Conservation (phyloP, 1,140 invertebrate genomes). For the Globodera rostochiensis region DNA sequence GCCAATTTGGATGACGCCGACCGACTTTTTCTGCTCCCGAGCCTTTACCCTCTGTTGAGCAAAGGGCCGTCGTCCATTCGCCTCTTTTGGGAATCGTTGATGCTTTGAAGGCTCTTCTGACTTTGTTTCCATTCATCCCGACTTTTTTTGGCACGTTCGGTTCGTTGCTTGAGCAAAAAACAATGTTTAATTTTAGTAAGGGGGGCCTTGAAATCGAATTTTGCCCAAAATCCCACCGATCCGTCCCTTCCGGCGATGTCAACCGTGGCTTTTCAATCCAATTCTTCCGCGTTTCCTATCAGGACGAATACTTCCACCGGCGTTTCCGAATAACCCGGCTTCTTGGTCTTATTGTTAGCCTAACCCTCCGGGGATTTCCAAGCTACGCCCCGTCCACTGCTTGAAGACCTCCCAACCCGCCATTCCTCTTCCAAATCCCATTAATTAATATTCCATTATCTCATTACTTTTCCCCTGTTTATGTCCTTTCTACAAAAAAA, state of each 20-base stretch:
- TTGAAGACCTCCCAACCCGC: no score
- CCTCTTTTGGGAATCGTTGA: no score
- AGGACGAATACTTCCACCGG: not conserved
- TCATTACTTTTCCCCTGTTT: not conserved
- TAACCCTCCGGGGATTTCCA: not conserved
- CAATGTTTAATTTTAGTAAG: no score
- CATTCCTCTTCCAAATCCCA: not conserved
- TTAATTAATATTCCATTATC: slow-evolving; percentile 5
- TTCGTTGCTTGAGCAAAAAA: no score
- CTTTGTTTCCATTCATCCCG: no score
- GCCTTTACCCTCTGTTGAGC: not conserved
- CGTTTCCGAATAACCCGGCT: not conserved
- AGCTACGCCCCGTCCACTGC: not conserved
- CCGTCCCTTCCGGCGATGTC: not conserved
- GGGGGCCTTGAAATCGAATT: no score
- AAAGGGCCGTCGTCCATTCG: no score
- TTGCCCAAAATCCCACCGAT: no score
- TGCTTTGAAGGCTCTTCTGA: no score
- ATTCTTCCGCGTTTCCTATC: not conserved
- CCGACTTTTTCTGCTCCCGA: not conserved
- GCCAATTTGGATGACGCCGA: not conserved
- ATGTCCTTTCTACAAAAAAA: not conserved
- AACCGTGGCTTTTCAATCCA: no score
- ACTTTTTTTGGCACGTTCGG: no score
- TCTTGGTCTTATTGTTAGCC: not conserved